These are phyloP conservation scores for Apomyelois bistriatella DNA, from an alignment of 2,888 invertebrate species.

Conservation along the genomic window DNA sequence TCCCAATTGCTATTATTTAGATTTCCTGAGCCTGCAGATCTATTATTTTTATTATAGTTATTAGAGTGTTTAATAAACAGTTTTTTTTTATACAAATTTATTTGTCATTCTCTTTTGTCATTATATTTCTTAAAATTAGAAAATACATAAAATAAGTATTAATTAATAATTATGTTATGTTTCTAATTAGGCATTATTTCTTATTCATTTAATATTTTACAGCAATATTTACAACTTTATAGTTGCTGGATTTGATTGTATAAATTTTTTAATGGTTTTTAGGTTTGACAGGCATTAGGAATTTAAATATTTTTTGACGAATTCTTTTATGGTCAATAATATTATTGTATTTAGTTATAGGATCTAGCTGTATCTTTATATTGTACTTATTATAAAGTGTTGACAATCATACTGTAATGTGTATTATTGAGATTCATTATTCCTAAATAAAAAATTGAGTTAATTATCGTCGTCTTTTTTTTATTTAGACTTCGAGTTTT, in stretches of 20 bases:
- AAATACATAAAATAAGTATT: too few species aligned
- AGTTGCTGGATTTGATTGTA: too few species aligned
- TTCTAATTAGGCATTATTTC: too few species aligned
- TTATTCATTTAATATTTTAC: too few species aligned
- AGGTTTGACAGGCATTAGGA: neutral
- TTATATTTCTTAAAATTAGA: too few species aligned
- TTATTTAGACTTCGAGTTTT: neutral
- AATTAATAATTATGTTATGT: too few species aligned
- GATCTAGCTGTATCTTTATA: constrained; percentile 45
- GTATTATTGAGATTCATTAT: constrained; percentile 72
- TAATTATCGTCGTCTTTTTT: constrained; percentile 28
- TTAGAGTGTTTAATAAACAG: too few species aligned
- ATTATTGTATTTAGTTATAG: constrained; percentile 22
- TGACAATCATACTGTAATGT: constrained; percentile 64
- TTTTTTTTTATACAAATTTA: too few species aligned
- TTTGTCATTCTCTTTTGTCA: too few species aligned
- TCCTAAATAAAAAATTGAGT: constrained; percentile 77
- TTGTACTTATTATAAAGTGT: constrained; percentile 62
- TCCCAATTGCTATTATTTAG: neutral
- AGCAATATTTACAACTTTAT: too few species aligned
- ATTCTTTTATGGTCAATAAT: constrained; percentile 8
- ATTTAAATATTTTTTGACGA: constrained; percentile 1
- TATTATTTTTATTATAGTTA: too few species aligned
- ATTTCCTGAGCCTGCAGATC: neutral
- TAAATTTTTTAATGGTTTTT: too few species aligned